phyloP scores from a whole-genome alignment of 2,797 vertebrate species.

The Scolopax rusticola region DNA sequence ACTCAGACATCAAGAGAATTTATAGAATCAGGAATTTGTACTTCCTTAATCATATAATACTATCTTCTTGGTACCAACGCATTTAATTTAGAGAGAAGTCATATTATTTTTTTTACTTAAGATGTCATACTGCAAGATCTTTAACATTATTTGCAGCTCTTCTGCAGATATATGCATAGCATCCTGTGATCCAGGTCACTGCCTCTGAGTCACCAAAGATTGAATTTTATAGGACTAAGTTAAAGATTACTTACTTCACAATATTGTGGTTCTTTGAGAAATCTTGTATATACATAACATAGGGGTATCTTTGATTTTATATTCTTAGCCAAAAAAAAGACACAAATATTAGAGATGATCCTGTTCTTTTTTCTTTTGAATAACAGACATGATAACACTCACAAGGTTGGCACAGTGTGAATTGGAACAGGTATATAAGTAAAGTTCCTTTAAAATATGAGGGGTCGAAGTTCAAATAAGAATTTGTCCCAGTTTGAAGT shows the following conservation, averaged over 20 bases:
- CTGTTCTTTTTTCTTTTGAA: not conserved
- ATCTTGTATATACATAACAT: rapidly evolving
- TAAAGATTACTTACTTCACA: not conserved
- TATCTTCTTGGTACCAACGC: not conserved
- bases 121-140: not conserved
- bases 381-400: not conserved
- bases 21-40: not conserved
- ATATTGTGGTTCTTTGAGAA: not conserved
- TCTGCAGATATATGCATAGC: not conserved
- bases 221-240: not conserved
- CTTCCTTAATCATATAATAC: not conserved
- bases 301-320: not conserved
- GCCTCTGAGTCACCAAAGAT: not conserved
- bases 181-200: not conserved
- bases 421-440: not conserved
- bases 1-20: not conserved
- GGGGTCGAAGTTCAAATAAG: not conserved
- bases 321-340: not conserved
- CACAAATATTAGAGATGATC: not conserved
- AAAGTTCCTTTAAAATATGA: not conserved
- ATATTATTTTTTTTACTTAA: not conserved
- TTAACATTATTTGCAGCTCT: not conserved
- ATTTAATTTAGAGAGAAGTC: not conserved
- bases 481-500: not conserved
- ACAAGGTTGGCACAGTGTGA: not conserved